Base-by-base conservation (phyloP, 2,113 vertebrate genomes). In the Psilopsiagon aymara region DNA sequence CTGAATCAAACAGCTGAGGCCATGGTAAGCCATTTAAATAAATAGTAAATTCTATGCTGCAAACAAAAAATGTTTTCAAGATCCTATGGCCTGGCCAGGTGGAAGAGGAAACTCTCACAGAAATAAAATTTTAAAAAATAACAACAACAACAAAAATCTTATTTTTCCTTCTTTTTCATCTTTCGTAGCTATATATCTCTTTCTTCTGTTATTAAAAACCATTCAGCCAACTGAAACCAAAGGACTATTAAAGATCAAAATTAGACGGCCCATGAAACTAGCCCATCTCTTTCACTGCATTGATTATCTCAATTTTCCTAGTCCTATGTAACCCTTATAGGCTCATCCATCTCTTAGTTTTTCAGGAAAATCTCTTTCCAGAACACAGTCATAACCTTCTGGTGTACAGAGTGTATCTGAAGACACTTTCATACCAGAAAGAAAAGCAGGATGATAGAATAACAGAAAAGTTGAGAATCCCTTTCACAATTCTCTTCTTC, bases 1-100 rank as follows among this genome's bases (percentile, higher is more conserved):
- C 77, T 84, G 86, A 82, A 91, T 86, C 57, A 94, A 95, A 94
- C 86, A 95, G 92, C 86, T 95, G 92, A 86, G 90, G 47, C 62
- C 83, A 66, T 66, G 79, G 77, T 49, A 66, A 94, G 76, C 10
- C 75, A 75, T 82, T 88, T 79, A 73, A 87, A 88, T 68, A 69
- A 88, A 64, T 16, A 86, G 53, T 79, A 92, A 86, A 95, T 59
- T 68, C 39, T 47, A 79, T 25, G 47, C 27, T 46, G 47, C 43
- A 79, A 78, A 82, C 47, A 88, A 85, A 86, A 94, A 55, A 9
- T 28, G 8, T 53, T 90, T 83, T 66, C 31, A 73, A 66, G 62
- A n/a, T 49, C 41, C 47, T n/a, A 2, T 28, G 13, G 76, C 43
- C 78, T 95, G 49, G 28, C 5, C 82, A 90, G n/a, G 47, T 39